Evolutionary conservation across 1,140 invertebrate genomes (phyloP), one percentile per base, ranked within the genome.

Genomic region (Cepaea nemoralis): DNA sequence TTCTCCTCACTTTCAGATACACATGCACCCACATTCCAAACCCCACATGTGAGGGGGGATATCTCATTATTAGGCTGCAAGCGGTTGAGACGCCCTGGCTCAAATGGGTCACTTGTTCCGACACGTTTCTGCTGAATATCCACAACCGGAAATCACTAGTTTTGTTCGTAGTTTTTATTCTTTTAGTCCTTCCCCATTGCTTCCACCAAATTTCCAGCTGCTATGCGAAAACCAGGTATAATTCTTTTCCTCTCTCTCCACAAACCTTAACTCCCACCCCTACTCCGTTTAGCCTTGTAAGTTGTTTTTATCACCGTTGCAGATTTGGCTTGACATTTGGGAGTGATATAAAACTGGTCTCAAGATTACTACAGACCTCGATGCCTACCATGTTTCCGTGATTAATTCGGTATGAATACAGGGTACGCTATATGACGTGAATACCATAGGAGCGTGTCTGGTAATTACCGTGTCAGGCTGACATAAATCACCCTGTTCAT

Each of bases 51-150:
- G 27, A 6, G 27, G 27, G 59, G 10, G 27, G 6, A 63, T 31
- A 63, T 31, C 40, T 6, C 24, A 6, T 37, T 71, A 33, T 71
- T 71, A 40, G n/a, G 35, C 39, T 10, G 19, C 22, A 1, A 1
- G 69, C 69, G 69, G 69, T 71, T 71, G 69, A n/a, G 31, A 37
- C 40, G 69, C 69, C 69, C 69, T 45, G 40, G 37, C 24, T 16
- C 6, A 71, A 39, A 8, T 71, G 40, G 69, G 69, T 71, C 69
- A 71, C 69, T 10, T 27, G 50, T 71, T 14, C 37, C 24, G 40
- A 39, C 24, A 14, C 35, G 37, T 37, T 19, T 71, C 8, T 40
- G 35, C 6, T n/a, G n/a, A 24, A 27, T 71, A 22, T 22, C 40
- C 10, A 19, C 19, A 33, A 39, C 37, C 69, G 69, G 69, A 71